Percentiles rank a stretch among this genome's conserved stretches.
Conservation (phyloP, 2,888 invertebrate genomes). For the Hylaea fasciaria region DNA sequence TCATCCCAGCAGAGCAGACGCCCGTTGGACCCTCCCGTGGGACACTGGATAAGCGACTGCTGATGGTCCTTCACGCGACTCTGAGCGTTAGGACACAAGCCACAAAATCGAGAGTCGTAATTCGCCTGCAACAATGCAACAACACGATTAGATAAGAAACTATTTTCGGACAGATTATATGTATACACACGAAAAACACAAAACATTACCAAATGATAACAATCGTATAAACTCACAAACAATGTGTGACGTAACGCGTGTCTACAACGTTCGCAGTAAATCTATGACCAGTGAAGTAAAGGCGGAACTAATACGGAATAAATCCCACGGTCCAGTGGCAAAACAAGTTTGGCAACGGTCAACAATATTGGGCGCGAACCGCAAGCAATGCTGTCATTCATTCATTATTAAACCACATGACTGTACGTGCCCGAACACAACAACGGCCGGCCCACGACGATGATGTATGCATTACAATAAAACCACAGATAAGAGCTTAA, state of each 20-base stretch:
- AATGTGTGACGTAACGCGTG: constrained; percentile 14
- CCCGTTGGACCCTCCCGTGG: constrained; percentile 68
- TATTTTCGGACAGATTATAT: constrained; percentile 17
- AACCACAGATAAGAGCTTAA: too few relatives aligned
- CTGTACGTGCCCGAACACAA: constrained; percentile 23
- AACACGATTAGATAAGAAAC: constrained; percentile 14
- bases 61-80: constrained; percentile 63
- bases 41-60: constrained; percentile 59
- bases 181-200: constrained; percentile 15
- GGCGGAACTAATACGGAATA: constrained; percentile 68
- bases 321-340: constrained; percentile 65
- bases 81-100: constrained; percentile 70
- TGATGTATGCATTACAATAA: background rate
- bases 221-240: background rate
- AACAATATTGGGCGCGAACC: constrained; percentile 43
- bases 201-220: constrained; percentile 9
- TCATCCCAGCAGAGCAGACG: constrained; percentile 92
- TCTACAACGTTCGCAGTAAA: constrained; percentile 37
- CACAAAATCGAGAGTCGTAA: constrained; percentile 76
- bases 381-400: constrained; percentile 43
- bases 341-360: constrained; percentile 64
- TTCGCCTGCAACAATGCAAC: constrained; percentile 77
- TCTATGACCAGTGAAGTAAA: constrained; percentile 41
- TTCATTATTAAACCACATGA: constrained; percentile 33
- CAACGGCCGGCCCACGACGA: background rate